phyloP scores from a whole-genome alignment of 2,113 vertebrate species.

The Vidua macroura region DNA sequence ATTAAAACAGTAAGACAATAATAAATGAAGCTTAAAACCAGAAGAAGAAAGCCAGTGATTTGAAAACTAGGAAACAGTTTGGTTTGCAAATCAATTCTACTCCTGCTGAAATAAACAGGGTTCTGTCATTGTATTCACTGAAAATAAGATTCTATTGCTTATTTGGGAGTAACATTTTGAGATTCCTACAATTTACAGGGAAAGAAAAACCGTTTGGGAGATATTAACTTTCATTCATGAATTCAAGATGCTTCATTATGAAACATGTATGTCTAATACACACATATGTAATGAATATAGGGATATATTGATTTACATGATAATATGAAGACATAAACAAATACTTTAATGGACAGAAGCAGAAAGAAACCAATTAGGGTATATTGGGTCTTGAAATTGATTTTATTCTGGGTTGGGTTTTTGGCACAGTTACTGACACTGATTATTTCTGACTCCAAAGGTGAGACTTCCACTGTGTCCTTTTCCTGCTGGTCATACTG shows the following conservation, averaged over 20 bases:
- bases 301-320: neutral
- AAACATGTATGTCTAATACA: rapidly evolving
- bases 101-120: neutral
- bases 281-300: rapidly evolving
- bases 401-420: rapidly evolving
- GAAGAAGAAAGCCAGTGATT: neutral
- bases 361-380: neutral
- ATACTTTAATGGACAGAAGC: neutral
- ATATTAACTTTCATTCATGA: neutral
- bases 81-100: neutral
- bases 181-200: neutral
- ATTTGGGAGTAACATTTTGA: neutral
- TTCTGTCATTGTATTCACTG: neutral
- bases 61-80: neutral
- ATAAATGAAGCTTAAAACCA: neutral
- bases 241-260: neutral
- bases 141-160: neutral
- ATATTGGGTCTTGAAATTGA: neutral
- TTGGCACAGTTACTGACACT: neutral
- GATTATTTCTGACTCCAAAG: neutral
- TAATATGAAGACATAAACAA: neutral
- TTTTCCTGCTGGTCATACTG: neutral
- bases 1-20: neutral
- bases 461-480: neutral
- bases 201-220: neutral